Evolutionary conservation across 2,888 invertebrate species (phyloP), one percentile per base, ranked within the genome.

Genomic region (Aphrophora alni): DNA sequence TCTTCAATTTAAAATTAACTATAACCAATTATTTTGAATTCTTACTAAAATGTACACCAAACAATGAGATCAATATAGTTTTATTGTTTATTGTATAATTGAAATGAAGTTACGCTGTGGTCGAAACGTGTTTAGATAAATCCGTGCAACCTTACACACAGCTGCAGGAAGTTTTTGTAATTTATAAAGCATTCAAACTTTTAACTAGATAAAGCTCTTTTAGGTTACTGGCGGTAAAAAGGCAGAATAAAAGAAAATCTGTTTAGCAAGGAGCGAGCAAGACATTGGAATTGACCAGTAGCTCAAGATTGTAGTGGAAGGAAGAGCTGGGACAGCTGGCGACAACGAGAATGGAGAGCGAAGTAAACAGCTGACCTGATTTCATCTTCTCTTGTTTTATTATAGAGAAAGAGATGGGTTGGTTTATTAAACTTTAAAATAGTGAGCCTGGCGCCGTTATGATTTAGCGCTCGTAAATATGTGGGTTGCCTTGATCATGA

Each of bases 381-480:
- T 33, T 33, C 33, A 5, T 33, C 33, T 8, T 8, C 33, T n/a
- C 33, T 33, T 33, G 33, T 33, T 33, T 33, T 5, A 33, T 33
- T 33, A 33, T 33, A 33, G 33, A 33, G 33, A 33, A 33, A 33
- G 33, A 33, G 21, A n/a, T n/a, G 59, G 59, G 59, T 21, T n/a
- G 59, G 59, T 59, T 59, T 59, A 59, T 21, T 59, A 59, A 59
- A 59, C 59, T 59, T 59, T 59, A 59, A 59, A 59, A 59, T 21
- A 59, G 59, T 59, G 59, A 21, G 59, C 59, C 14, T 59, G 59
- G 59, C 59, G 59, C 59, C 59, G 59, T 59, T 59, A 59, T 3
- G 59, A 21, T 59, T 59, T 59, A 59, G 21, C 21, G 59, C 59
- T 59, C 59, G 59, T 59, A 21, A 59, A 59, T 59, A 59, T 21